Evolutionary conservation across 2,113 vertebrate genomes (phyloP).

Genomic region (Muntiacus muntjak): DNA sequence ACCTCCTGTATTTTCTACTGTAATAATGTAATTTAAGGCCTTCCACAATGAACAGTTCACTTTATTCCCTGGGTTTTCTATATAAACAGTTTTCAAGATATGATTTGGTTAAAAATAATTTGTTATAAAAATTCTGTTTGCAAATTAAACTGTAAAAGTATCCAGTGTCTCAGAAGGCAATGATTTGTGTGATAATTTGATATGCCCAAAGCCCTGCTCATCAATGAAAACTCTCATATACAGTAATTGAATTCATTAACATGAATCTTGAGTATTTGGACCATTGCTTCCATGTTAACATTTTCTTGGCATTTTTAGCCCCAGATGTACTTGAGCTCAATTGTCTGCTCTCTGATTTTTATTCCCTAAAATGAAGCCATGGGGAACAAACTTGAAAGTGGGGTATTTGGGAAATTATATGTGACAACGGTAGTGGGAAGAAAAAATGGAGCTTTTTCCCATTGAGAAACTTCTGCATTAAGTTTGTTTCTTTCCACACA

Average conservation of each 20-base stretch:
- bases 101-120: constrained; percentile 75
- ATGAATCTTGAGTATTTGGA: not conserved
- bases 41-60: constrained; percentile 83
- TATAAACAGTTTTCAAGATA: constrained; percentile 81
- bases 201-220: constrained; percentile 60
- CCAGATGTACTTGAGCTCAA: not conserved
- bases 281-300: constrained; percentile 32
- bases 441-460: constrained; percentile 8
- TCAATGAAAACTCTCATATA: not conserved
- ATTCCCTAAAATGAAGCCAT: constrained; percentile 33
- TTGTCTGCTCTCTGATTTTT: constrained; percentile 42
- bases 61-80: constrained; percentile 85
- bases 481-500: constrained; percentile 4
- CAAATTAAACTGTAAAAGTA: constrained; percentile 79
- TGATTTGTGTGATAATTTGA: constrained; percentile 60
- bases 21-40: constrained; percentile 89
- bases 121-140: constrained; percentile 80
- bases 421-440: constrained; percentile 15
- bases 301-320: constrained; percentile 34
- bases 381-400: not conserved
- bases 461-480: not conserved
- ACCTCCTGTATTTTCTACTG: constrained; percentile 91
- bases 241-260: constrained; percentile 13
- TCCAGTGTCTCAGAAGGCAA: constrained; percentile 55
- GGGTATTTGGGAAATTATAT: not conserved